phyloP scores from a whole-genome alignment of 2,113 vertebrate genomes.

The Trichechus manatus region DNA sequence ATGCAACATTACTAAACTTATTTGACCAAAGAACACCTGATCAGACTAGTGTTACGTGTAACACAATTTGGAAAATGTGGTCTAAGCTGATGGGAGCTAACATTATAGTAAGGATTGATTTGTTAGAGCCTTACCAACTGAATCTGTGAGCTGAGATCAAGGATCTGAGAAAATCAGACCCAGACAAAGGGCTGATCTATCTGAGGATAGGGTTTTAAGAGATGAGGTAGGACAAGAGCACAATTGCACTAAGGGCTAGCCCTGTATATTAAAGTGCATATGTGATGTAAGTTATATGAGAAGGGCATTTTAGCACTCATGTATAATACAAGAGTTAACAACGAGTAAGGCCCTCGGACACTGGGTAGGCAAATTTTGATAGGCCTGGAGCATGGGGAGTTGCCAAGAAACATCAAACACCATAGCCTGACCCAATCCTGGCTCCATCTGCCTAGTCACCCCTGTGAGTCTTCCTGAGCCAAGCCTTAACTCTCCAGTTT shows the following conservation, averaged over 20 bases:
- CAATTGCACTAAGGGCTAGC: neutral
- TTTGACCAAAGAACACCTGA: conserved; percentile 36
- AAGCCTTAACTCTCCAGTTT: neutral
- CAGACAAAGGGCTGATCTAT: neutral
- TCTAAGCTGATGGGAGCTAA: conserved; percentile 45
- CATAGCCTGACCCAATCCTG: neutral
- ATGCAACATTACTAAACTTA: conserved; percentile 2
- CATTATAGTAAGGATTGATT: neutral
- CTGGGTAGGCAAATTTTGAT: neutral
- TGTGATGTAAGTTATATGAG: neutral
- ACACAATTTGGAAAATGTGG: conserved; percentile 2
- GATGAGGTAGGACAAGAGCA: neutral
- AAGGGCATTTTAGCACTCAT: conserved; percentile 36
- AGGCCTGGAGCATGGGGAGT: neutral
- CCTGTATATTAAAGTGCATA: conserved; percentile 39
- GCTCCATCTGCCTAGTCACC: neutral
- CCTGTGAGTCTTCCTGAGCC: neutral
- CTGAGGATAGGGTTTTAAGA: neutral
- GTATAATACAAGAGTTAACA: neutral
- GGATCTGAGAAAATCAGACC: neutral
- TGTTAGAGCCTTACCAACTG: conserved; percentile 18
- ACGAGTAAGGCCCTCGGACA: neutral
- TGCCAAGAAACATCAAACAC: neutral
- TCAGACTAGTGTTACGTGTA: conserved; percentile 38
- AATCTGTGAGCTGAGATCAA: conserved; percentile 5